phyloP scores from a whole-genome alignment of 1,140 invertebrate genomes.

The Drosophila obscura region DNA sequence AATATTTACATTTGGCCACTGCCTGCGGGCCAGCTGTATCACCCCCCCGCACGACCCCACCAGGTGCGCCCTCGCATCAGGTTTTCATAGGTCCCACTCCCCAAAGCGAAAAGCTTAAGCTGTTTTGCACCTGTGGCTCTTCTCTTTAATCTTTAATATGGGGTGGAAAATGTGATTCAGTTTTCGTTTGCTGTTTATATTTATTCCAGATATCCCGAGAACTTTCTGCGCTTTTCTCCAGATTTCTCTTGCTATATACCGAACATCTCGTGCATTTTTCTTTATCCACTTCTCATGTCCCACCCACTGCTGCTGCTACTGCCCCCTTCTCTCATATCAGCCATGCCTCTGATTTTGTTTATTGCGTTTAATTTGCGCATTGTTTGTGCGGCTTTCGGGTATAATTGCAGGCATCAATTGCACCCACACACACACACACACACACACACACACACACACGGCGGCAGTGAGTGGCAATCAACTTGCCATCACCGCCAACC shows the following conservation, averaged over 20 bases:
- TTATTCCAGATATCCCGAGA: no score
- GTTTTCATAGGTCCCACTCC: no score
- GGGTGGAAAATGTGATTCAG: no score
- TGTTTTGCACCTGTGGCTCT: no score
- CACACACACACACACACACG: not conserved
- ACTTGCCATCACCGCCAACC: conserved; percentile 35
- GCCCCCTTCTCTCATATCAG: conserved; percentile 1
- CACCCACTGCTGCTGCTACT: no score
- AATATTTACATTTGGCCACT: conserved; percentile 66
- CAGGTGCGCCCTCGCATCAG: not conserved
- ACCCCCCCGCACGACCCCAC: not conserved
- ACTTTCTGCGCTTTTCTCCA: no score
- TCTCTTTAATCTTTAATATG: no score
- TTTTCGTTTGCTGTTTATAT: no score
- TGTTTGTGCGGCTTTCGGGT: conserved; percentile 70
- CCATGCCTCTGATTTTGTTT: conserved; percentile 53
- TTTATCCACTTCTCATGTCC: no score
- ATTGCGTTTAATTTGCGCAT: conserved; percentile 79
- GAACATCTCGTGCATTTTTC: no score
- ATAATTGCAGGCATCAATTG: conserved; percentile 79
- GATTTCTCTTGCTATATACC: no score
- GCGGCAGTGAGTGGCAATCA: conserved; percentile 30
- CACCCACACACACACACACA: conserved; percentile 11
- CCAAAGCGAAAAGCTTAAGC: no score
- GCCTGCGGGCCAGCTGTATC: not conserved